phyloP scores from a whole-genome alignment of 2,113 vertebrate species.

The Dasyornis broadbenti region DNA sequence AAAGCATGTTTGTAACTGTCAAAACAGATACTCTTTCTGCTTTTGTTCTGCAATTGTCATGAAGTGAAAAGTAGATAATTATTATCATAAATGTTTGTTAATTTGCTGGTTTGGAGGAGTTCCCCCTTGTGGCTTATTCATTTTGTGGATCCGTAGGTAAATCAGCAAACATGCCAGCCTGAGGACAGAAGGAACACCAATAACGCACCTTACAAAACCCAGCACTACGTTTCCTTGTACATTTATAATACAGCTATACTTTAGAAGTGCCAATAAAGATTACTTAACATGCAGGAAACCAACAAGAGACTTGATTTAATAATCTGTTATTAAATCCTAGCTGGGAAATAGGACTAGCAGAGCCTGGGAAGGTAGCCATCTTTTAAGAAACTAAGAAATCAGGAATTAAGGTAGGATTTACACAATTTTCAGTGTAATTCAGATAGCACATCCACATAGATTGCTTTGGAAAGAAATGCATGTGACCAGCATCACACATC shows the following conservation, averaged over 20 bases:
- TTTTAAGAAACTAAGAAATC: not conserved
- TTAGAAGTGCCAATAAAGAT: not conserved
- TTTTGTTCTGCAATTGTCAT: not conserved
- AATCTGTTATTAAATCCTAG: not conserved
- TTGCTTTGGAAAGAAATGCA: not conserved
- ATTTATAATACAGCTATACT: not conserved
- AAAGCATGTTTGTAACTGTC: not conserved
- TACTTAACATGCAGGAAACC: not conserved
- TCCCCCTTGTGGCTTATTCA: not conserved
- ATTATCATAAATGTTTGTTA: not conserved
- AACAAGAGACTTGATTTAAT: not conserved
- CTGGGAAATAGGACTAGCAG: not conserved
- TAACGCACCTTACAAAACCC: not conserved
- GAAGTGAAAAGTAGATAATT: not conserved
- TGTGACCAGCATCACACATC: not conserved
- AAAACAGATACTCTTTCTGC: not conserved
- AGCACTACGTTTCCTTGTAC: not conserved
- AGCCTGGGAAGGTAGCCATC: not conserved
- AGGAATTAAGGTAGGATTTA: not conserved
- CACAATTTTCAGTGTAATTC: not conserved
- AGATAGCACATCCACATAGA: fast-evolving
- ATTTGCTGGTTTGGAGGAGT: not conserved
- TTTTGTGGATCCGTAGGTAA: not conserved
- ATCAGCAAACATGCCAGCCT: not conserved
- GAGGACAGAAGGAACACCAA: not conserved